Conservation (phyloP, 2,797 vertebrate genomes). For the Distichodus sexfasciatus region DNA sequence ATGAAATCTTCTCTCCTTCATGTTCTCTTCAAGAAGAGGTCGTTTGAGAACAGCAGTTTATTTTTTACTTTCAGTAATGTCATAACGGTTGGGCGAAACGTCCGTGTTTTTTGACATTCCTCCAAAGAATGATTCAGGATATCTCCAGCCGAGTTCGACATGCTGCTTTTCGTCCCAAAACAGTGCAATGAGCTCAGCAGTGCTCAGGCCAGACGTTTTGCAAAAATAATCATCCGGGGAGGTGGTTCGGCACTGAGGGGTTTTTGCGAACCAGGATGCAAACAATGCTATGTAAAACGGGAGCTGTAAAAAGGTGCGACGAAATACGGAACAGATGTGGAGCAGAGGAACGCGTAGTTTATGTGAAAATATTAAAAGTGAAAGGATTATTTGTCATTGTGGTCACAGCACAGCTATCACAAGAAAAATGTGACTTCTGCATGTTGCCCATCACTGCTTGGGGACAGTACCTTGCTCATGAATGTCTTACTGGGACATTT, state of each 20-base stretch:
- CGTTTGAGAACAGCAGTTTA: too few relatives aligned
- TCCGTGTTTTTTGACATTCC: not conserved
- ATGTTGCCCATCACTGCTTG: too few relatives aligned
- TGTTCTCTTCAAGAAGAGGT: too few relatives aligned
- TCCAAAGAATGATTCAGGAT: constrained; percentile 29
- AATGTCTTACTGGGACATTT: too few relatives aligned
- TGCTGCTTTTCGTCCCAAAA: not conserved
- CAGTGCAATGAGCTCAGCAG: not conserved
- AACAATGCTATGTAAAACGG: not conserved
- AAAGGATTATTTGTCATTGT: too few relatives aligned
- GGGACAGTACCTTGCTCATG: too few relatives aligned
- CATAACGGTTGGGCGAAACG: too few relatives aligned
- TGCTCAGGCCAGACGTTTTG: not conserved
- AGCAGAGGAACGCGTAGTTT: not conserved
- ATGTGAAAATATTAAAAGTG: too few relatives aligned
- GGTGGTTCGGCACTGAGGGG: not conserved
- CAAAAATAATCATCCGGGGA: not conserved
- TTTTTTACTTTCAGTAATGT: too few relatives aligned
- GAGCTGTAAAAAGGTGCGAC: constrained; percentile 2
- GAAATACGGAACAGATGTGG: not conserved
- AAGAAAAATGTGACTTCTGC: too few relatives aligned
- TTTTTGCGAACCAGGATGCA: not conserved
- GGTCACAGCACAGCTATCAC: too few relatives aligned
- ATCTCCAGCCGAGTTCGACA: not conserved
- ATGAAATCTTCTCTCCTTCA: too few relatives aligned